Conservation (phyloP, 2,888 invertebrate species). For the Candidula unifasciata region DNA sequence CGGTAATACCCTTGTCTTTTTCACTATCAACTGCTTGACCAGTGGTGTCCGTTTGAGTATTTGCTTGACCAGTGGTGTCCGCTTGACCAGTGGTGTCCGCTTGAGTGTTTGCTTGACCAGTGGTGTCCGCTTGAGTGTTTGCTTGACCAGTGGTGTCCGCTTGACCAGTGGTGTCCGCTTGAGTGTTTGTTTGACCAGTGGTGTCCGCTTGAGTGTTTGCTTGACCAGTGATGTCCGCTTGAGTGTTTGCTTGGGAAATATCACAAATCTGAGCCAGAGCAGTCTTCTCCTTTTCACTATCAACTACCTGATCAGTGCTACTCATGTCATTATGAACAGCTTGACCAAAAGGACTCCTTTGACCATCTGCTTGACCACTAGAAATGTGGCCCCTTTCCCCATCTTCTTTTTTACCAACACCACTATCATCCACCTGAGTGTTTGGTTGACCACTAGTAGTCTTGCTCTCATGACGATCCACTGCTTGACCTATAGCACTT, state of each 20-base stretch:
- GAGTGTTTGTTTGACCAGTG: too few relatives aligned
- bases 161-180: too few relatives aligned
- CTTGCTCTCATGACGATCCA: too few relatives aligned
- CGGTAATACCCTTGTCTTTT: background rate
- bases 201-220: too few relatives aligned
- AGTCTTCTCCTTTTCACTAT: background rate
- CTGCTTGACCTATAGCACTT: too few relatives aligned
- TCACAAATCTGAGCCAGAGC: background rate
- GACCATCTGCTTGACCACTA: too few relatives aligned
- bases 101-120: background rate
- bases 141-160: background rate
- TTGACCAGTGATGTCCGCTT: background rate
- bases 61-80: background rate
- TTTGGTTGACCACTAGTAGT: too few relatives aligned
- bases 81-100: background rate
- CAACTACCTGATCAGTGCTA: background rate
- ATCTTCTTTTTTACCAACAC: too few relatives aligned
- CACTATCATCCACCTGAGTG: too few relatives aligned
- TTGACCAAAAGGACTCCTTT: too few relatives aligned
- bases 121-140: background rate
- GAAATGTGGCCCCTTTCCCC: too few relatives aligned
- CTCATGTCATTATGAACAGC: background rate
- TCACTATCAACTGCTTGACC: background rate
- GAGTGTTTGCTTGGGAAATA: background rate
- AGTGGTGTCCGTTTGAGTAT: background rate